Base-by-base conservation (phyloP, 2,888 invertebrate species). In the Anarsia innoxiella region DNA sequence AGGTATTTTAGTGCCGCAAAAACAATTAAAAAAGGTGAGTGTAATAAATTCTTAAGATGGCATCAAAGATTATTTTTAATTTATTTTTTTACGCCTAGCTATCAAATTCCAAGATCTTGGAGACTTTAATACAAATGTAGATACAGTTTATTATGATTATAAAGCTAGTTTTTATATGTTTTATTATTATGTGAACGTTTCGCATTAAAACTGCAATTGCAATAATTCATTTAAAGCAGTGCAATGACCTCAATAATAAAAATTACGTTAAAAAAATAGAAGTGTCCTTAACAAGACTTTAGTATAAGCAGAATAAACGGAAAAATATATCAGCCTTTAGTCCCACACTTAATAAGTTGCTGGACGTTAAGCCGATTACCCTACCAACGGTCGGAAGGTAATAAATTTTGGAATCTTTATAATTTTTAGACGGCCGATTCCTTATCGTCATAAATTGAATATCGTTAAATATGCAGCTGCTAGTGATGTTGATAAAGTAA, bases 361-460 rank as follows among this genome's bases (percentile, higher is more conserved):
- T 63, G 58, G 76, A 72, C 71, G 62, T 48, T 83, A 84, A 84
- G 77, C 70, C 72, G 83, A 75, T 84, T 83, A 84, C 59, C 41
- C 44, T 56, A 49, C 53, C 45, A 49, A 45, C 53, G 54, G 52
- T 49, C 45, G 49, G 53, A 55, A 50, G 57, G 71, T 65, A 61
- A 80, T 84, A 83, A 84, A 84, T 84, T 74, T 57, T 71, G 73
- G 78, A 80, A 79, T 83, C 80, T 83, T 83, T 83, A 82, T 75
- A 80, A 78, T 82, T 82, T 82, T 79, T 71, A 75, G 66, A 67
- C 61, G 60, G 59, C 60, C 68, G 65, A 69, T 73, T 71, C 66
- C 72, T 74, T 71, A 66, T 52, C 56, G 73, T 67, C 77, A 80
- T 84, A 84, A 82, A 84, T 83, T 82, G 70, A 73, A 74, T 79